phyloP scores from a whole-genome alignment of 1,140 invertebrate species.

The Drosophila nigromelanica region DNA sequence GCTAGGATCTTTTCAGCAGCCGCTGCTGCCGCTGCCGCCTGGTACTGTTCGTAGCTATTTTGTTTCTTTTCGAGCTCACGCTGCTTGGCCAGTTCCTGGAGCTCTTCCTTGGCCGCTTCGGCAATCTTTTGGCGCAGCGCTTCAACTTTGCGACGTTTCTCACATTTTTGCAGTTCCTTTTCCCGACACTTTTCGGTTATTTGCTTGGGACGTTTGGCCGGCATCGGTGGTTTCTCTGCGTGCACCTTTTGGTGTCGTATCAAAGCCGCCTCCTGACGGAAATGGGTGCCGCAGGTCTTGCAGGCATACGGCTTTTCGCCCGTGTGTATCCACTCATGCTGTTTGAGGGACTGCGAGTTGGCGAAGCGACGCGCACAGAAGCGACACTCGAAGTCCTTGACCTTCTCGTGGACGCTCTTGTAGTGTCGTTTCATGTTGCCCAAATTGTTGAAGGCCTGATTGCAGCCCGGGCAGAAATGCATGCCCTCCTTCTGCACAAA shows the following conservation, averaged over 20 bases:
- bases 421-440: constrained; percentile 81
- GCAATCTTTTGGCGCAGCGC: constrained; percentile 65
- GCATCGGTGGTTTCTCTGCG: constrained; percentile 52
- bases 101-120: constrained; percentile 68
- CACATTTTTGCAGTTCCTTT: constrained; percentile 63
- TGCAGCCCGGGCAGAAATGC: constrained; percentile 74
- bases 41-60: constrained; percentile 67
- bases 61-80: constrained; percentile 45
- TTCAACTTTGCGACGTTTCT: constrained; percentile 56
- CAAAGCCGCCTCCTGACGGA: constrained; percentile 75
- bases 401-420: constrained; percentile 78
- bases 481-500: constrained; percentile 72
- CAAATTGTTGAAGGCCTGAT: constrained; percentile 74
- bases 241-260: constrained; percentile 81
- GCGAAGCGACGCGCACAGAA: constrained; percentile 76
- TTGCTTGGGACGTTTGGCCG: constrained; percentile 47
- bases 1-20: not conserved
- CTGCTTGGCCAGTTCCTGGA: constrained; percentile 57
- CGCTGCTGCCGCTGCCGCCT: constrained; percentile 46
- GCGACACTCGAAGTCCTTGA: constrained; percentile 80
- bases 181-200: constrained; percentile 62
- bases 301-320: constrained; percentile 84
- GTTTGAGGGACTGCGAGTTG: constrained; percentile 79
- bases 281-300: constrained; percentile 64
- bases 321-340: constrained; percentile 83